phyloP scores from a whole-genome alignment of 2,113 vertebrate species.

The Mesembrinibis cayennensis region DNA sequence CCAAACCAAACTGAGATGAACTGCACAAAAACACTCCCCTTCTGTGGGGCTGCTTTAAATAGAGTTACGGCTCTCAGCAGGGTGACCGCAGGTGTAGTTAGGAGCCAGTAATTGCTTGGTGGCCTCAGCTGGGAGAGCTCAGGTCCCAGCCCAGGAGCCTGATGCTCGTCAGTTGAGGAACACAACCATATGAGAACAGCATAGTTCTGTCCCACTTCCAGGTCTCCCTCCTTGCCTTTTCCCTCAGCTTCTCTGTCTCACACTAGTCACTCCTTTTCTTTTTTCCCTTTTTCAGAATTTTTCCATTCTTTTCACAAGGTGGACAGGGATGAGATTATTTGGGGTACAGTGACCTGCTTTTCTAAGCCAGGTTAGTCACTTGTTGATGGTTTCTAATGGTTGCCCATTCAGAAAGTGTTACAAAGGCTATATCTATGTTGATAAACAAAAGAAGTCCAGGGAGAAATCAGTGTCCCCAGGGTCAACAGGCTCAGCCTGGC shows the following conservation, averaged over 20 bases:
- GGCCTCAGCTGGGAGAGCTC: neutral
- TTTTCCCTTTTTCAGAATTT: neutral
- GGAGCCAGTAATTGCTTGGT: neutral
- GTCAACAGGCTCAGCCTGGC: neutral
- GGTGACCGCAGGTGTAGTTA: neutral
- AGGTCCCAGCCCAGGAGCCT: neutral
- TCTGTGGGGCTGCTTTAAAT: neutral
- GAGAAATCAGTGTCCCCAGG: neutral
- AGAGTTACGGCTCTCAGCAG: neutral
- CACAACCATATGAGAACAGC: neutral
- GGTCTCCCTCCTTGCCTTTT: neutral
- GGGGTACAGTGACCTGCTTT: neutral
- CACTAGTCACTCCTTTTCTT: neutral
- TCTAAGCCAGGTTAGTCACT: neutral
- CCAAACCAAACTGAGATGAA: neutral
- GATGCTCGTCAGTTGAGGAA: neutral
- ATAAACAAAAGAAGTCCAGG: neutral
- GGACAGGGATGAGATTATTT: neutral
- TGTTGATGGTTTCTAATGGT: neutral
- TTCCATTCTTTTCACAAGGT: neutral
- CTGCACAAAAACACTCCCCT: accelerated
- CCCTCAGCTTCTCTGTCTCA: neutral
- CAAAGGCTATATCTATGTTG: neutral
- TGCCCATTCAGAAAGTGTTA: neutral
- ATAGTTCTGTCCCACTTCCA: neutral